Conservation (phyloP, 2,113 vertebrate species). For the Crotalus viridis region DNA sequence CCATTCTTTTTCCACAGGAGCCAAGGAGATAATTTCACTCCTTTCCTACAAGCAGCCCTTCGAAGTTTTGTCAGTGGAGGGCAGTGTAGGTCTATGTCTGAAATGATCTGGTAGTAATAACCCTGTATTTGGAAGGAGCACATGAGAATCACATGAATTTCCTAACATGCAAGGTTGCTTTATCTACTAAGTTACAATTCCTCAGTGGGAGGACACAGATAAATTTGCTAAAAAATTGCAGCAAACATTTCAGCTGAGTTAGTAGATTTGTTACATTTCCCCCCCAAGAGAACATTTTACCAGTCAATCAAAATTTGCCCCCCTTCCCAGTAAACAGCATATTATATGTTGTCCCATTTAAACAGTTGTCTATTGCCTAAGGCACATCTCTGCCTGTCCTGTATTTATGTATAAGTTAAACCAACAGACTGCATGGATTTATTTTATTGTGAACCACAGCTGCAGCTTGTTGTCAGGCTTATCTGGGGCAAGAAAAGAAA, state of each 20-base stretch:
- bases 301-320: slow-evolving; percentile 33
- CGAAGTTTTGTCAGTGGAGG: background rate
- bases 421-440: slow-evolving; percentile 30
- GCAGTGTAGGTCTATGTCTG: background rate
- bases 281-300: slow-evolving; percentile 35
- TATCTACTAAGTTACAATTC: background rate
- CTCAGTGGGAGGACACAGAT: slow-evolving; percentile 13
- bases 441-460: slow-evolving; percentile 47
- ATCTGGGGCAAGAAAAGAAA: slow-evolving; percentile 55
- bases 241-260: slow-evolving; percentile 39
- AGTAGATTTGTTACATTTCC: slow-evolving; percentile 43
- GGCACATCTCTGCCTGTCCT: slow-evolving; percentile 36
- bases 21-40: background rate
- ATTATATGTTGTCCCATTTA: slow-evolving; percentile 49
- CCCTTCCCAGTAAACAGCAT: slow-evolving; percentile 14
- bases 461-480: slow-evolving; percentile 61
- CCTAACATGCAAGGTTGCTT: background rate
- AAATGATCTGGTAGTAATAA: background rate
- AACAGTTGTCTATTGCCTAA: slow-evolving; percentile 36
- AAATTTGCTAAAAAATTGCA: slow-evolving; percentile 39
- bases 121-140: background rate
- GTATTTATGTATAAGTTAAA: slow-evolving; percentile 60
- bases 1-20: background rate
- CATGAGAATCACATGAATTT: slow-evolving; percentile 8
- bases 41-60: background rate